Percentiles rank a stretch among this genome's conserved stretches.
These are phyloP conservation scores for Phaethon lepturus DNA, from an alignment of 2,113 vertebrate genomes.

Conservation along the genomic window DNA sequence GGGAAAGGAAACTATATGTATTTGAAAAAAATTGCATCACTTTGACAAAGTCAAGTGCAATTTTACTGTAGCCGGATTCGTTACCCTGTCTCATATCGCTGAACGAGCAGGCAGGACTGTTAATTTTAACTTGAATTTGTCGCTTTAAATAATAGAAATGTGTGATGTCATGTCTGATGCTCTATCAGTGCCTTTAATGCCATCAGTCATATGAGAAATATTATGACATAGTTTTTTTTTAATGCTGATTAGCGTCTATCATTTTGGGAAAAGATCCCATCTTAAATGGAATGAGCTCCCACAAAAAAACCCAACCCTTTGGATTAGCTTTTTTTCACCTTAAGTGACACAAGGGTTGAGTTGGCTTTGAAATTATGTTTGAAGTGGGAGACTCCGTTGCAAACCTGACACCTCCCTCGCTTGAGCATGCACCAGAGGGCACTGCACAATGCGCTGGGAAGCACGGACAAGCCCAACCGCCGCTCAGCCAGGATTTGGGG, in stretches of 20 bases:
- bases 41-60: neutral
- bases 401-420: neutral
- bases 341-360: neutral
- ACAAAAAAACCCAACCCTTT: neutral
- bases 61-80: neutral
- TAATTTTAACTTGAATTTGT: neutral
- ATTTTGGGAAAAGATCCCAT: neutral
- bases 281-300: neutral
- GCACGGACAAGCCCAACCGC: rapidly evolving
- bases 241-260: neutral
- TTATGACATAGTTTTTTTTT: neutral
- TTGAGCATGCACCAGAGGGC: neutral
- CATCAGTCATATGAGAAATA: neutral
- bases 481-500: neutral
- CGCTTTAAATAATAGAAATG: neutral
- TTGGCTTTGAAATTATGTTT: neutral
- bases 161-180: neutral
- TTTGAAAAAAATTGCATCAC: slow-evolving; percentile 12
- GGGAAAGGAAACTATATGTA: neutral
- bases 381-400: neutral
- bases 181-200: neutral
- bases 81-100: neutral
- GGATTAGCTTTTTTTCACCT: neutral
- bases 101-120: neutral
- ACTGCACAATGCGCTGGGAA: neutral